Base-by-base conservation (phyloP, 1,140 invertebrate species). In the Brachionus paranguensis region DNA sequence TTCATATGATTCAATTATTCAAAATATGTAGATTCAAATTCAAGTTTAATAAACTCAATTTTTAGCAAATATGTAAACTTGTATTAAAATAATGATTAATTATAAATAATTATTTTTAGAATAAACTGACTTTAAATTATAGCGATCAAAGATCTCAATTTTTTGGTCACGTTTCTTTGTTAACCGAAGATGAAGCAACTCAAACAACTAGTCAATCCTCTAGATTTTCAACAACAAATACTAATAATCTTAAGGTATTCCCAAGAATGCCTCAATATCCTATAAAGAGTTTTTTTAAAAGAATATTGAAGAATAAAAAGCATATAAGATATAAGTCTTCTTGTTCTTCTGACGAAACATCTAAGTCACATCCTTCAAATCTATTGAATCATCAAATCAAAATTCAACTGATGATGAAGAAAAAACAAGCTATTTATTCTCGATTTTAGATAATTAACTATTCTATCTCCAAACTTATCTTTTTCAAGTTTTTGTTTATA, bases 161-260 rank as follows among this genome's bases (percentile, higher is more conserved):
- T 11, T 68, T 68, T 68, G 64, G 27, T 68, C 7, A 68, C 27
- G 64, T 68, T 2, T 68, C 64, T 33, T 20, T 68, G 64, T 68
- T 68, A 68, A 68, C 64, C 12, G 64, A 68, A 33, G 64, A 68
- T 68, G 64, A 68, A 68, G 29, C 24, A 68, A 68, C 64, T 68
- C 64, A 68, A 33, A 33, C 64, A 68, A 68, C 5, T n/a, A 37
- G 64, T 68, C 64, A 68, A 68, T 68, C 64, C 24, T 68, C 64
- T 11, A 37, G 64, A 68, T 37, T 2, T 68, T 68, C 64, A 68
- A 29, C 12, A 33, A 11, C 64, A 68, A 68, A 68, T 33, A 68
- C 7, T 8, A 68, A 68, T 11, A 68, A 68, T 68, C 64, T 33
- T 20, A 68, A 33, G 64, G 29, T 20, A 68, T 11, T 68, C 27